Evolutionary conservation across 2,113 vertebrate species (phyloP), one percentile per base, ranked within the genome.

Genomic region (Otolemur garnettii): DNA sequence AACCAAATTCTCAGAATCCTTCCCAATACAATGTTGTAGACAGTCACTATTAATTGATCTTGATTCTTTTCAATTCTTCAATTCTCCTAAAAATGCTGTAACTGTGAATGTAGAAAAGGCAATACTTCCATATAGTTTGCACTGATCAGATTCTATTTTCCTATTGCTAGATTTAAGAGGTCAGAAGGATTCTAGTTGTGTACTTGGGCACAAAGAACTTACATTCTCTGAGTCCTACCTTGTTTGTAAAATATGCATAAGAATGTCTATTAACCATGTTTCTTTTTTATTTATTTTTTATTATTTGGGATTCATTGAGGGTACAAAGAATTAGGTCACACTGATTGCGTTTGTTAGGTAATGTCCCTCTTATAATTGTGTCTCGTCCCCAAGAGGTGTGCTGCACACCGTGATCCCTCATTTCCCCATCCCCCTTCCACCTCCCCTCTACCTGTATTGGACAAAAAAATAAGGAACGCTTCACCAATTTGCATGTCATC

Each of bases 201-300:
- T 66, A 55, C 15, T 22, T 78, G 17, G 30, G 42, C 18, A 71
- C 18, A 71, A 95, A 90, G 33, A 89, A 50, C 35, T 66, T 50
- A 89, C 74, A 64, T 95, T 89, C 35, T 57, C 45, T 53, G 77
- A 86, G 17, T 74, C 21, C 53, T 81, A 84, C 62, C 83, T 87
- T 91, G 35, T 55, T 83, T 92, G 22, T 78, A 92, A 81, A 78
- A 68, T 42, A 60, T 21, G n/a, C 24, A 11, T 85, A 72, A 45
- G 77, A 59, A 81, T 28, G 17, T 50, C 6, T 42, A 82, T 68
- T 42, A 91, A 18, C 9, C 38, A 30, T 35, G 21, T 42, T 75
- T 50, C 8, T 50, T 50, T 45, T 42, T 75, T 10, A 50, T 50
- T 50, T 45, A 45, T 45, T 45, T 50, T 50, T 50, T 50, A 50